A percentile compares a stretch with the other conserved stretches of the same genome.
phyloP scores from a whole-genome alignment of 2,797 vertebrate species.

The Falco naumanni region DNA sequence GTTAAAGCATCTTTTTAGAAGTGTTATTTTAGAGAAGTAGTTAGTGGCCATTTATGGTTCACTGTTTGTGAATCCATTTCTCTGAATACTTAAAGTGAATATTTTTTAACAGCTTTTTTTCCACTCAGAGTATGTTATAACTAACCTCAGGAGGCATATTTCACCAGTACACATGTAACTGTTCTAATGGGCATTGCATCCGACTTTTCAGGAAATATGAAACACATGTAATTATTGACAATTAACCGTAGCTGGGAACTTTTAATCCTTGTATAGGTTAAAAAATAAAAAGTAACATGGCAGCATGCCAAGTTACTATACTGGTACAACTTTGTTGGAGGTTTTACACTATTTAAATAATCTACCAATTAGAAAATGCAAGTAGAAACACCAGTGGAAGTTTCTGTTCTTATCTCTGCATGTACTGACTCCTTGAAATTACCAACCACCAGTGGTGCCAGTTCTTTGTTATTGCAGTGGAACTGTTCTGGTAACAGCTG shows the following conservation, averaged over 20 bases:
- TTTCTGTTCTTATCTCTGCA: not conserved
- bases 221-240: not conserved
- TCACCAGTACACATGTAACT: not conserved
- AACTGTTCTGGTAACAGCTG: not conserved
- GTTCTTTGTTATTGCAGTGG: too few relatives aligned
- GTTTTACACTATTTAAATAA: not conserved
- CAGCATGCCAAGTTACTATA: not conserved
- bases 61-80: not conserved
- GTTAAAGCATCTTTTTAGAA: not conserved
- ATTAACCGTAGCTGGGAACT: not conserved
- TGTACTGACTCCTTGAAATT: not conserved
- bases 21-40: slow-evolving; percentile 7
- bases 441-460: too few relatives aligned
- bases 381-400: not conserved
- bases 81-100: slow-evolving; percentile 26
- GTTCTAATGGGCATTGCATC: not conserved
- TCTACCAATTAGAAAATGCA: not conserved
- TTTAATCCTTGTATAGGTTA: not conserved
- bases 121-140: not conserved
- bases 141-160: not conserved
- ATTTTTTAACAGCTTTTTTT: not conserved
- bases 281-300: not conserved
- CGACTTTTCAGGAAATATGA: not conserved
- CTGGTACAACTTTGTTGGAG: not conserved
- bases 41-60: not conserved